Base-by-base conservation (phyloP, 2,797 vertebrate genomes). In the Trachurus trachurus region DNA sequence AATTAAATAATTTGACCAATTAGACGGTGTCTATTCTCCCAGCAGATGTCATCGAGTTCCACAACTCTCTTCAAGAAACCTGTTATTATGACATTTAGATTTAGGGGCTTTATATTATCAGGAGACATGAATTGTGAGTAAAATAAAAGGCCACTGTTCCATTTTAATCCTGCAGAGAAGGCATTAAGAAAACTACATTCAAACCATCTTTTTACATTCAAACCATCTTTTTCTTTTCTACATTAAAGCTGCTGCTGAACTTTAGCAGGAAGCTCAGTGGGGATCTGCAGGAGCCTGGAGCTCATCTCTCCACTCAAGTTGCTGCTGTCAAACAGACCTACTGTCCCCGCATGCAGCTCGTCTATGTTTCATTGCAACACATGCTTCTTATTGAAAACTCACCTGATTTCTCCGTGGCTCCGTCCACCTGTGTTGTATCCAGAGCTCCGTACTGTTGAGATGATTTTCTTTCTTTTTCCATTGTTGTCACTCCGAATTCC, bases 391-490 rank as follows among this genome's bases (percentile, higher is more conserved):
- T 3, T 17, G 3, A 15, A 29, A 76, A 85, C 84, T 91, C 84
- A 91, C 91, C 16, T 53, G 87, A 1, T 78, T 73, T 74, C 42
- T 80, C 74, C 29, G 1, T 29, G 0, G 1, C 60, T 79, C 10
- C 80, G 5, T 82, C 67, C 65, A 74, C 71, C 50, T 71, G 84
- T 13, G 72, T 87, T 52, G 66, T 52, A 2, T 93, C 91, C 76
- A 92, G 3, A 57, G 93, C 87, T 15, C 87, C 83, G 49, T 85
- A 88, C 50, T 80, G 88, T 45, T 87, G 82, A 3, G 71, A 66
- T 44, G 72, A 47, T 87, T 66, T 88, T 19, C 79, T 71, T 53
- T 84, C 90, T 52, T 88, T 87, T 22, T 95, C 93, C 94, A 95
- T 54, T 11, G 34, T 11, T 29, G 7, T 64, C 15, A 9, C 17